Percentiles rank a stretch among this genome's conserved stretches.
Evolutionary conservation across 2,113 vertebrate genomes (phyloP).

Genomic region (Spermophilus dauricus): DNA sequence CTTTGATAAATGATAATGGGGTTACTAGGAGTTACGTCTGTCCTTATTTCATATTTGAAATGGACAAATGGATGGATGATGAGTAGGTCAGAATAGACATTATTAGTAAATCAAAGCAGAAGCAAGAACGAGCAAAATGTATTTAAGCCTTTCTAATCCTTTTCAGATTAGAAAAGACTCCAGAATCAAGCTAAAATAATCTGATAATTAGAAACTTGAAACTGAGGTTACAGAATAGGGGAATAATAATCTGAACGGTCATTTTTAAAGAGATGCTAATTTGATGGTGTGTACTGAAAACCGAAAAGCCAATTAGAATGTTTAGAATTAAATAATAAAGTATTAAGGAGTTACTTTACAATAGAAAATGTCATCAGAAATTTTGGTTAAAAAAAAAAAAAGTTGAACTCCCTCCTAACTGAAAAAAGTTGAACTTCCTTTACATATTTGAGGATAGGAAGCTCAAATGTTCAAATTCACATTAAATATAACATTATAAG

Average conservation of each 20-base stretch:
- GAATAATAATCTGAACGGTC: neutral
- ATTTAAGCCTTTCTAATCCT: neutral
- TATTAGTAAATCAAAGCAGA: neutral
- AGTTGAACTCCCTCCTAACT: neutral
- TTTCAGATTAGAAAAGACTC: neutral
- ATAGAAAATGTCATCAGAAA: neutral
- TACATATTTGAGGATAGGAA: neutral
- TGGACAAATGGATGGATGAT: neutral
- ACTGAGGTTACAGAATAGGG: neutral
- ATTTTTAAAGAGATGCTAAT: constrained; percentile 26
- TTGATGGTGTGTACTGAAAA: neutral
- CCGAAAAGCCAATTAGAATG: neutral
- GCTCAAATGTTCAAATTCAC: constrained; percentile 16
- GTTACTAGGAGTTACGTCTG: neutral
- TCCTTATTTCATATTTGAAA: constrained; percentile 8
- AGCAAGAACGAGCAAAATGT: neutral
- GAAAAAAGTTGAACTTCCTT: neutral
- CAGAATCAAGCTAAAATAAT: neutral
- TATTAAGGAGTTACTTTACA: neutral
- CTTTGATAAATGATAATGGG: neutral
- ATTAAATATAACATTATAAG: constrained; percentile 48
- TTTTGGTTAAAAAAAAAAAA: neutral
- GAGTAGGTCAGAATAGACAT: neutral
- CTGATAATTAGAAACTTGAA: neutral
- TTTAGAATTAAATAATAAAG: constrained; percentile 11